Evolutionary conservation across 2,113 vertebrate species (phyloP).

Genomic region (Daboia siamensis): DNA sequence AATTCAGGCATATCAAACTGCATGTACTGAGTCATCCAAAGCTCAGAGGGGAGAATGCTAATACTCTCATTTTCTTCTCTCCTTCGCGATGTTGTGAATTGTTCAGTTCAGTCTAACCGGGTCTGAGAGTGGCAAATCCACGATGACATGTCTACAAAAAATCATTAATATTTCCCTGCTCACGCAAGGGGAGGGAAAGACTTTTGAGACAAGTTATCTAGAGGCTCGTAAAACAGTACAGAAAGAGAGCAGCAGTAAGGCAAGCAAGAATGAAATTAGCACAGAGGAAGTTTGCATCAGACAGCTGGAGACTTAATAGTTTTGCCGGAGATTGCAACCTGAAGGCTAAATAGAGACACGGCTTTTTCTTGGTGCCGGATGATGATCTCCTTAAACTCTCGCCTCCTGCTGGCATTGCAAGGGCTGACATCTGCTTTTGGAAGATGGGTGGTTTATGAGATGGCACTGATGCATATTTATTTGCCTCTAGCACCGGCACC

Average conservation of each 20-base stretch:
- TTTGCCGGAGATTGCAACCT: neutral
- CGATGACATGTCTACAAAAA: neutral
- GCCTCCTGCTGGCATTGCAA: neutral
- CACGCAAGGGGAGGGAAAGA: neutral
- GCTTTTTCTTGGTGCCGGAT: neutral
- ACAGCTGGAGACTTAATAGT: neutral
- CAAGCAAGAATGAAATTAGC: neutral
- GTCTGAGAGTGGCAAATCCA: constrained; percentile 2
- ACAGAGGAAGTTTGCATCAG: neutral
- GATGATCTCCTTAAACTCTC: neutral
- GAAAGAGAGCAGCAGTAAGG: neutral
- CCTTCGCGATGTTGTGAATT: neutral
- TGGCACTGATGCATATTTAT: neutral
- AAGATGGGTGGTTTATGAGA: neutral
- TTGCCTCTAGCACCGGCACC: neutral
- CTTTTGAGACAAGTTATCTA: neutral
- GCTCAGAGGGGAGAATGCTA: accelerated
- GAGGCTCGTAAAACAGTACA: neutral
- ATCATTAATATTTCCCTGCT: neutral
- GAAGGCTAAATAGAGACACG: neutral
- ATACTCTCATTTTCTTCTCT: neutral
- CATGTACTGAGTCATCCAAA: neutral
- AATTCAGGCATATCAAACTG: neutral
- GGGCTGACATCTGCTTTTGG: neutral
- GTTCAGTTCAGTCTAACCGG: neutral